Percentiles rank a stretch among this genome's conserved stretches.
phyloP scores from a whole-genome alignment of 2,888 invertebrate genomes.

The Patella ulyssiponensis region DNA sequence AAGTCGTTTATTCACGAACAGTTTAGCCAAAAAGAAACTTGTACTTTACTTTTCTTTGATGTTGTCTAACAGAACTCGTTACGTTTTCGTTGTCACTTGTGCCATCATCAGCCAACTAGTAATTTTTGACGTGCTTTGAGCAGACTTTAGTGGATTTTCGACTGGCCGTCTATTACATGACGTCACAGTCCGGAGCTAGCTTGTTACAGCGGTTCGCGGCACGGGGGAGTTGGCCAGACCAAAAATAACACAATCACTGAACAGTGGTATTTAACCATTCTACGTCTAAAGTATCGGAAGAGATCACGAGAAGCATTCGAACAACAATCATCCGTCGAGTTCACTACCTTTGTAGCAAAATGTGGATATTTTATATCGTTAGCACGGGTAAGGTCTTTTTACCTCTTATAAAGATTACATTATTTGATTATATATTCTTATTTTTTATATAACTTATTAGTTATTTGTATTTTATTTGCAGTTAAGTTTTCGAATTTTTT shows the following conservation, averaged over 20 bases:
- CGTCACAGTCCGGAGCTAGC: background rate
- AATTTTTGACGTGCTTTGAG: background rate
- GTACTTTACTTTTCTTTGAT: background rate
- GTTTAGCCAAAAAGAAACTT: no score
- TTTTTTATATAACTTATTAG: no score
- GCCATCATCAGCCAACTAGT: background rate
- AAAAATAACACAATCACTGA: background rate
- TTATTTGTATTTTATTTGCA: no score
- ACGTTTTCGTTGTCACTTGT: background rate
- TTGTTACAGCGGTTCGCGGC: background rate
- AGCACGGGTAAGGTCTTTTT: background rate
- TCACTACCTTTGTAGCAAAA: no score
- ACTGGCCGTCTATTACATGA: slow-evolving; percentile 1
- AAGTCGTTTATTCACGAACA: no score
- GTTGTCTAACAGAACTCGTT: background rate
- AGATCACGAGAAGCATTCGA: no score
- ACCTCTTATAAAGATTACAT: no score
- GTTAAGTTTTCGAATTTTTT: no score
- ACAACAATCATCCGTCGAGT: no score
- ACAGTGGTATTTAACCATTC: no score
- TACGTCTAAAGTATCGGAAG: no score
- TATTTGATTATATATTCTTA: no score
- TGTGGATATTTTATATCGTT: background rate
- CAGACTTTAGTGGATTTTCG: background rate
- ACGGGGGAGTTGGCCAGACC: background rate